Evolutionary conservation across 2,888 invertebrate species (phyloP), one percentile per base, ranked within the genome.

Genomic region (Oxystoma pomonae): DNA sequence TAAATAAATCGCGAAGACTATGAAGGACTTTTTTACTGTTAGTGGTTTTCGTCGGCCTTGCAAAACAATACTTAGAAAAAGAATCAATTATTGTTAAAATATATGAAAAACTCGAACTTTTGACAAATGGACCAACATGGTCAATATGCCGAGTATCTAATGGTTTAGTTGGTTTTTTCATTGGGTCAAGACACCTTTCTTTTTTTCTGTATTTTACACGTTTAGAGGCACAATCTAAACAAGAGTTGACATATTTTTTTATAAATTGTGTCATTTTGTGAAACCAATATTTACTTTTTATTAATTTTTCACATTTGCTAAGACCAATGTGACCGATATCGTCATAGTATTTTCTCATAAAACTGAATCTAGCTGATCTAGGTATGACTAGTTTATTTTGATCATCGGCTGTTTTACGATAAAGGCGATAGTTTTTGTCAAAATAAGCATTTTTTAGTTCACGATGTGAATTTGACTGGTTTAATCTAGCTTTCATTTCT

Each of bases 91-190:
- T 57, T 55, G 61, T 61, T 0, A 67, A 58, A n/a, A 67, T 64
- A 55, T 67, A 66, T 3, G 51, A 20, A 62, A 20, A 57, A n/a
- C 60, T 55, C 12, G 22, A 20, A 52, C 61, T 67, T 58, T 61
- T 65, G 16, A 16, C 12, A 51, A 59, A 67, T 20, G 65, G 67
- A 0, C 67, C 68, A 5, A 67, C 57, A 57, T 68, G 65, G 49
- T 66, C 69, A 19, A 69, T 65, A 61, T 69, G 69, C 62, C 65
- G 64, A 2, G 69, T 69, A 20, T 64, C 55, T 12, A 67, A 17
- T 16, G 67, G 67, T 19, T 60, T 52, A 12, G 5, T 19, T 49
- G 65, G 60, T 61, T 68, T 67, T 20, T 18, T 9, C 19, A 68
- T 65, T 12, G 68, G 66, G 57, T 57, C 22, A 19, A 68, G 55